Conservation (phyloP, 2,113 vertebrate genomes). For the Crotalus helleri region DNA sequence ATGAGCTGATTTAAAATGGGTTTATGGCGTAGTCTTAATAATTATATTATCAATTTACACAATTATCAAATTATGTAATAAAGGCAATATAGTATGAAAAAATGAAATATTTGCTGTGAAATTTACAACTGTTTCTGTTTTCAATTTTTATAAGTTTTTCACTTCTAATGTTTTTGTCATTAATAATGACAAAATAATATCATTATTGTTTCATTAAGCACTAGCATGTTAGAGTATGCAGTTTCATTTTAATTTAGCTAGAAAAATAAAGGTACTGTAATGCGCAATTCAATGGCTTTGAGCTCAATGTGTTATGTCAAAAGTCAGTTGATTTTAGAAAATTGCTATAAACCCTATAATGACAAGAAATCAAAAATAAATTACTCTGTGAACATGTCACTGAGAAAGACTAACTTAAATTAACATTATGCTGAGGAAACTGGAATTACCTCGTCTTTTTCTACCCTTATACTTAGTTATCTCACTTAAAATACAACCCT, state of each 20-base stretch:
- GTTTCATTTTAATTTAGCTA: constrained; percentile 43
- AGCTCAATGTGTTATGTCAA: background rate
- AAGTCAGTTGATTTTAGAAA: background rate
- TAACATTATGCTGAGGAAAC: constrained; percentile 2
- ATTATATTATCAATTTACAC: background rate
- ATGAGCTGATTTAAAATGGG: background rate
- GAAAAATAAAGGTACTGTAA: background rate
- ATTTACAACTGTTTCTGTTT: background rate
- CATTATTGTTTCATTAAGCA: constrained; percentile 29
- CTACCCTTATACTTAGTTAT: constrained; percentile 38
- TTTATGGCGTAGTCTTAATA: background rate
- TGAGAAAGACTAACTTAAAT: constrained; percentile 20
- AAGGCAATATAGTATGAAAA: constrained; percentile 21
- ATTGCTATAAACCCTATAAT: background rate
- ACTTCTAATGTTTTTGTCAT: background rate
- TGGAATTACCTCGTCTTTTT: constrained; percentile 6
- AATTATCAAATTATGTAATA: constrained; percentile 17
- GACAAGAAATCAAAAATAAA: constrained; percentile 37
- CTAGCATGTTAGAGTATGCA: constrained; percentile 43
- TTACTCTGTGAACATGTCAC: background rate
- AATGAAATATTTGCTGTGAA: background rate
- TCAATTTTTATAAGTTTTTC: background rate
- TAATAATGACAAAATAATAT: no score
- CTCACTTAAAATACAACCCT: constrained; percentile 40
- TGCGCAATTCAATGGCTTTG: background rate